These are phyloP conservation scores for Eupithecia subumbrata DNA, from an alignment of 2,888 invertebrate species.

Conservation along the genomic window DNA sequence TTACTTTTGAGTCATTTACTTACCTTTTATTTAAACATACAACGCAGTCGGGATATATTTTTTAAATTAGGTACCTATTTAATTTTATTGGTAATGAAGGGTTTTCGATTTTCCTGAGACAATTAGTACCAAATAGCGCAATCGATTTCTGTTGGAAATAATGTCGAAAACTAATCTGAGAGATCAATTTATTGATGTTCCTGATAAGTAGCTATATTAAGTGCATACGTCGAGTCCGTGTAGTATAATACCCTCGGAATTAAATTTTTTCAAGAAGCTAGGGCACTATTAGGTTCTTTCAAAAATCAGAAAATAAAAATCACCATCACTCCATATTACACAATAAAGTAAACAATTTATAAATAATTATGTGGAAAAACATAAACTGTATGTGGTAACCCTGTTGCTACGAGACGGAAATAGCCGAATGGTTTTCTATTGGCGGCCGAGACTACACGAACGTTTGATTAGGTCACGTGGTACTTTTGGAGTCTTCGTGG, in stretches of 20 bases:
- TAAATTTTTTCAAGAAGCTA: neutral
- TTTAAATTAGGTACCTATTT: too few relatives aligned
- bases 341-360: neutral
- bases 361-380: neutral
- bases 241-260: too few relatives aligned
- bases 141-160: neutral
- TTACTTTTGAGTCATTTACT: too few relatives aligned
- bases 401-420: conserved; percentile 60
- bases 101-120: too few relatives aligned
- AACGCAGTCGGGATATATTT: neutral
- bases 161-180: neutral
- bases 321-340: neutral
- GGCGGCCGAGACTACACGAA: conserved; percentile 74
- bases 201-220: too few relatives aligned
- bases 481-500: conserved; percentile 84
- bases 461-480: conserved; percentile 84
- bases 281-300: too few relatives aligned
- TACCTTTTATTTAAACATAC: neutral
- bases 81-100: too few relatives aligned
- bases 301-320: neutral
- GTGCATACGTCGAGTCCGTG: neutral
- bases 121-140: neutral
- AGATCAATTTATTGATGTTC: neutral
- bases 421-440: conserved; percentile 75
- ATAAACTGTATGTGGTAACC: conserved; percentile 60